These are phyloP conservation scores for Oligia strigilis DNA, from an alignment of 2,888 invertebrate genomes.

Conservation along the genomic window DNA sequence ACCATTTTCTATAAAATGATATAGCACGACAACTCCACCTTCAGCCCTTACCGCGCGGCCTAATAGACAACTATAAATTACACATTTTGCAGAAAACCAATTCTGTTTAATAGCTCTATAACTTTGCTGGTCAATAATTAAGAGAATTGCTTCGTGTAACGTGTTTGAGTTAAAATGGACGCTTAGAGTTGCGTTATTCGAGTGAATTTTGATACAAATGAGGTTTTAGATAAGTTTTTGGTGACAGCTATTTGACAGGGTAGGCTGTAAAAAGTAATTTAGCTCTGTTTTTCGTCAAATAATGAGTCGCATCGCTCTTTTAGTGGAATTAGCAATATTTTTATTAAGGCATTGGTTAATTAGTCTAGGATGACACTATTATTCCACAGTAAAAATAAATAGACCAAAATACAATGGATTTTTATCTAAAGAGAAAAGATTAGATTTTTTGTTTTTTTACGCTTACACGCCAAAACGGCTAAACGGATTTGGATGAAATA, in stretches of 20 bases:
- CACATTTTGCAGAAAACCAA: conserved; percentile 70
- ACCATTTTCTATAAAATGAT: conserved; percentile 27
- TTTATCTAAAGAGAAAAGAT: neutral
- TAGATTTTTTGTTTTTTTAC: no score
- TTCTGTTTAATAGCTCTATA: conserved; percentile 68
- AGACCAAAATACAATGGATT: neutral
- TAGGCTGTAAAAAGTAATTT: neutral
- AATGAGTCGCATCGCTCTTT: neutral
- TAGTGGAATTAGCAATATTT: neutral
- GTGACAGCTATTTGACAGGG: neutral
- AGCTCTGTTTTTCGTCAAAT: neutral
- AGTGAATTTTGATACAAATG: neutral
- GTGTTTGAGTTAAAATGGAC: conserved; percentile 16
- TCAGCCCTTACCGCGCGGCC: conserved; percentile 21
- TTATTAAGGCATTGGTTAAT: neutral
- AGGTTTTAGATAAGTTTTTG: neutral
- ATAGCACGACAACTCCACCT: conserved; percentile 36
- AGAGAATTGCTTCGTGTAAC: conserved; percentile 51
- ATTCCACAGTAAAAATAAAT: neutral
- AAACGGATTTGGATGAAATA: no score
- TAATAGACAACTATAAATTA: conserved; percentile 69
- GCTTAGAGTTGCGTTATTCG: neutral
- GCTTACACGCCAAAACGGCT: no score
- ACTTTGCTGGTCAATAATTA: conserved; percentile 68
- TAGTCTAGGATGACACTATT: neutral